A percentile compares a stretch with the other conserved stretches of the same genome.
Evolutionary conservation across 2,888 invertebrate species (phyloP).

Genomic region (Hybos culiciformis): DNA sequence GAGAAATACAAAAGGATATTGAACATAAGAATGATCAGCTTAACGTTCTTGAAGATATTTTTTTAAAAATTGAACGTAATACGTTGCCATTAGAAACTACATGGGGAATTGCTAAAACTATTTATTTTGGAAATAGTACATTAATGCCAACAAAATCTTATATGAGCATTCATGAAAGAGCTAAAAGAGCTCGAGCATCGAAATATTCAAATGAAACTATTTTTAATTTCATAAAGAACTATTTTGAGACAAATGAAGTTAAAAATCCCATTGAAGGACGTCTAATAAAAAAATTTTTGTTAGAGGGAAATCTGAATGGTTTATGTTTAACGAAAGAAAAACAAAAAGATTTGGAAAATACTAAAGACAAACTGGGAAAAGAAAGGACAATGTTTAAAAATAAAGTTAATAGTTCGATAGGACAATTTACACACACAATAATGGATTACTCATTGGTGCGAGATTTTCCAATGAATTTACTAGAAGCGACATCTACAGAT

Average conservation of each 20-base stretch:
- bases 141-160: slow-evolving; percentile 69
- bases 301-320: slow-evolving; percentile 77
- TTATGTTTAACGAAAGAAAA: slow-evolving; percentile 47
- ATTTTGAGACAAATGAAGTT: slow-evolving; percentile 19
- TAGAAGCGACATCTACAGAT: slow-evolving; percentile 52
- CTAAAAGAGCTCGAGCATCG: slow-evolving; percentile 54
- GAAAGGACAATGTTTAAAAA: slow-evolving; percentile 49
- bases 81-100: slow-evolving; percentile 63
- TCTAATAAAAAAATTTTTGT: slow-evolving; percentile 58
- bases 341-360: slow-evolving; percentile 40
- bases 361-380: slow-evolving; percentile 40
- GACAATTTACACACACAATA: slow-evolving; percentile 52
- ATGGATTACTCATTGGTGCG: slow-evolving; percentile 49
- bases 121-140: slow-evolving; percentile 66
- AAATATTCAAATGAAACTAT: slow-evolving; percentile 53
- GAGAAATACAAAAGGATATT: slow-evolving; percentile 49
- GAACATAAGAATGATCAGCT: slow-evolving; percentile 30
- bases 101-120: slow-evolving; percentile 75
- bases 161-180: slow-evolving; percentile 64
- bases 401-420: slow-evolving; percentile 51
- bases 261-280: slow-evolving; percentile 49
- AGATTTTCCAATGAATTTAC: slow-evolving; percentile 58
- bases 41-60: slow-evolving; percentile 52
- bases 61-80: slow-evolving; percentile 60
- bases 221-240: slow-evolving; percentile 14